Percentiles rank a stretch among this genome's conserved stretches.
Conservation (phyloP, 1,140 invertebrate genomes). For the Drosophila melanogaster region DNA sequence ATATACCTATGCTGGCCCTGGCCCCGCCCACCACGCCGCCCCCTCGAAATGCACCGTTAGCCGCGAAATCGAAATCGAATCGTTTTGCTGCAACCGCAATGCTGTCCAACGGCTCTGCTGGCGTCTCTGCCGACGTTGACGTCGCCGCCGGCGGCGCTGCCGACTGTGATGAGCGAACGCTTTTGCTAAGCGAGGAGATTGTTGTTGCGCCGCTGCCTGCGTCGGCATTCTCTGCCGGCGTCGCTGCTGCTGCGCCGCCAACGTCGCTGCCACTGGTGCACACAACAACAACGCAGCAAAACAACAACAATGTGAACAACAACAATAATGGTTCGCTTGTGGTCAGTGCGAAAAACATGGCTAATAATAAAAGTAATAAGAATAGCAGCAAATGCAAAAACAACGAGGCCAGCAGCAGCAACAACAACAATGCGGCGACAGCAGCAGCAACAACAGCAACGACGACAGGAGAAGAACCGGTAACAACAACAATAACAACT, state of each 20-base stretch:
- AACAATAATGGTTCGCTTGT: constrained; percentile 40
- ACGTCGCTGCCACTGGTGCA: constrained; percentile 69
- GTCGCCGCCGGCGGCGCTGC: constrained; percentile 19
- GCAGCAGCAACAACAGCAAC: constrained; percentile 23
- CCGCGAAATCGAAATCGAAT: constrained; percentile 40
- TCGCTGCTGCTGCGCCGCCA: constrained; percentile 49
- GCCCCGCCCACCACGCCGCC: constrained; percentile 38
- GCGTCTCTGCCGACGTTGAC: constrained; percentile 9
- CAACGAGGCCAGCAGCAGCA: constrained; percentile 31
- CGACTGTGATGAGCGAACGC: constrained; percentile 67
- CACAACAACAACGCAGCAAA: constrained; percentile 32
- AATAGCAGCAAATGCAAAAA: constrained; percentile 19
- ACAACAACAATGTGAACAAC: constrained; percentile 54
- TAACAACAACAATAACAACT: constrained; percentile 38
- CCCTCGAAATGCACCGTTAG: constrained; percentile 48
- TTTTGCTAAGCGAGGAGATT: constrained; percentile 55
- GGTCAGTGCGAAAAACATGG: constrained; percentile 36
- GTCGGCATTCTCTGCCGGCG: constrained; percentile 18
- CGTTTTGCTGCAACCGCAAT: constrained; percentile 56
- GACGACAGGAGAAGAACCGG: constrained; percentile 12
- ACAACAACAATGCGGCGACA: constrained; percentile 50
- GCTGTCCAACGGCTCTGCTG: constrained; percentile 43
- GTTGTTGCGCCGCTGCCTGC: constrained; percentile 13
- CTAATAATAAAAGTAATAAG: constrained; percentile 28
- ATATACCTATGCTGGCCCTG: constrained; percentile 63